Evolutionary conservation across 53 echinoderm and acorn worm species (phyloP).

Genomic region (Holothuria leucospilota): DNA sequence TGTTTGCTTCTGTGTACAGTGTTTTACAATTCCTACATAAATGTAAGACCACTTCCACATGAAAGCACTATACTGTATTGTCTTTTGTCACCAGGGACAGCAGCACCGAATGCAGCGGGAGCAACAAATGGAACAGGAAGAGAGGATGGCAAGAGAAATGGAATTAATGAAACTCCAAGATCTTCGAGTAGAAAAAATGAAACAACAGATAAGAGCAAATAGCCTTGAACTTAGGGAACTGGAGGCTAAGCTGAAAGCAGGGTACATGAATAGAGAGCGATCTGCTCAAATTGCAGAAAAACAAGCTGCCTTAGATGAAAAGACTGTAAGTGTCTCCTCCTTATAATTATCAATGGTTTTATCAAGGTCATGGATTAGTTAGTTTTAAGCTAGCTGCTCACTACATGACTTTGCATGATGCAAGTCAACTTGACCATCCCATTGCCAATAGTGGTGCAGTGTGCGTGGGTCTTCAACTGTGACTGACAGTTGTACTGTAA

Average conservation of each 20-base stretch:
- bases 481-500: too few species aligned
- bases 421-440: too few species aligned
- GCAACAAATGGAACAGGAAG: slow-evolving; percentile 91
- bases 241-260: slow-evolving; percentile 81
- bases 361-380: too few species aligned
- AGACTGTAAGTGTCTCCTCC: slow-evolving; percentile 68
- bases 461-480: too few species aligned
- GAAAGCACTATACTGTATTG: neutral
- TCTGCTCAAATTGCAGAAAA: slow-evolving; percentile 98
- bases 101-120: slow-evolving; percentile 73
- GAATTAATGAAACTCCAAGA: slow-evolving; percentile 76
- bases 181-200: slow-evolving; percentile 77
- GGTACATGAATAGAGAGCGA: slow-evolving; percentile 92
- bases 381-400: too few species aligned
- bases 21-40: too few species aligned
- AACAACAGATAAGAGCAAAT: slow-evolving; percentile 96
- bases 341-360: neutral
- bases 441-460: too few species aligned
- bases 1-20: too few species aligned
- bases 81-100: slow-evolving; percentile 58
- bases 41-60: too few species aligned
- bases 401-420: too few species aligned
- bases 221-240: slow-evolving; percentile 90
- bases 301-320: slow-evolving; percentile 85
- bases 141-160: slow-evolving; percentile 81